phyloP scores from a whole-genome alignment of 2,113 vertebrate genomes.

The Fukomys damarensis region DNA sequence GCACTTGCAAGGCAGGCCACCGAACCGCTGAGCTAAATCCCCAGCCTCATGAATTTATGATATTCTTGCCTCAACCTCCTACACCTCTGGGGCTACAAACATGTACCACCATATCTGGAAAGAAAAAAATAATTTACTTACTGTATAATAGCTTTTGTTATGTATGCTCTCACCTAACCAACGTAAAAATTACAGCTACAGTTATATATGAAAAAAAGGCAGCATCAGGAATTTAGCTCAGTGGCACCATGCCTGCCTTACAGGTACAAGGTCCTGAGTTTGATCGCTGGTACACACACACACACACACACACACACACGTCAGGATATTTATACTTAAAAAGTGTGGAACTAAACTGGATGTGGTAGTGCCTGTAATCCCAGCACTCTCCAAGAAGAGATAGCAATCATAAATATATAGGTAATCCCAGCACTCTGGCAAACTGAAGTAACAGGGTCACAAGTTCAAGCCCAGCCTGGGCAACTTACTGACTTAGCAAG shows the following conservation, averaged over 20 bases:
- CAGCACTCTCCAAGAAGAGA: not conserved
- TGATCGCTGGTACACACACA: too few relatives aligned
- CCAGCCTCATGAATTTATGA: not conserved
- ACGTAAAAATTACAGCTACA: slow-evolving; percentile 38
- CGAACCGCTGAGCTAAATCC: too few relatives aligned
- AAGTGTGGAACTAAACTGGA: not conserved
- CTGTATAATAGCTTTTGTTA: slow-evolving; percentile 22
- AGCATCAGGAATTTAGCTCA: too few relatives aligned
- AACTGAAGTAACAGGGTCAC: not conserved
- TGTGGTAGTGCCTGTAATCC: not conserved
- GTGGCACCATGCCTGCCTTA: too few relatives aligned
- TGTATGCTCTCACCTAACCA: not conserved
- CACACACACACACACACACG: not conserved
- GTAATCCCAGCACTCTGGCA: not conserved
- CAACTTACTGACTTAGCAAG: not conserved
- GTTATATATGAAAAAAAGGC: not conserved
- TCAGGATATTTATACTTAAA: not conserved
- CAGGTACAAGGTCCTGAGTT: too few relatives aligned
- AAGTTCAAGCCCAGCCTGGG: not conserved
- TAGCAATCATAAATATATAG: too few relatives aligned
- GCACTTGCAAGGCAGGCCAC: too few relatives aligned
- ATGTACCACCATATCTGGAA: not conserved
- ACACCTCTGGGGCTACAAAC: not conserved
- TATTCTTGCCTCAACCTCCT: not conserved
- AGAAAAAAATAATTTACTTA: not conserved